Percentiles rank a stretch among this genome's conserved stretches.
These are phyloP conservation scores for Drosophila malerkotliana DNA, from an alignment of 1,140 invertebrate species.

Conservation along the genomic window DNA sequence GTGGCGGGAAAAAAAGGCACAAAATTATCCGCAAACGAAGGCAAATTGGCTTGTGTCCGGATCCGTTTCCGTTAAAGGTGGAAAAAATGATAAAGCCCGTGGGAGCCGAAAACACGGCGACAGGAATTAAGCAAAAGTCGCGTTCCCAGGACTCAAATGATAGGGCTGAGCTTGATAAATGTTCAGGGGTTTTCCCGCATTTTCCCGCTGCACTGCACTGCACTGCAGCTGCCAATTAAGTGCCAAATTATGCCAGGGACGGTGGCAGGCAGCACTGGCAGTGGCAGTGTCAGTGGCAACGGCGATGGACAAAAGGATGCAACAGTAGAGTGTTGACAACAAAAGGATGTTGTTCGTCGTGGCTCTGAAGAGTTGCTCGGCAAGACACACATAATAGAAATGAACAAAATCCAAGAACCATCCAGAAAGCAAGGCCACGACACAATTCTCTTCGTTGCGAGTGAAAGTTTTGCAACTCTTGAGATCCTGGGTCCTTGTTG, in stretches of 20 bases:
- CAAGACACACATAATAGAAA: not conserved
- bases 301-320: conserved; percentile 27
- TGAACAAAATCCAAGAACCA: conserved; percentile 20
- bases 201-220: conserved; percentile 5
- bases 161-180: conserved; percentile 67
- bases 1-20: not conserved
- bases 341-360: conserved; percentile 22
- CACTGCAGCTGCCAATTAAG: conserved; percentile 73
- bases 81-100: conserved; percentile 13
- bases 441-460: conserved; percentile 58
- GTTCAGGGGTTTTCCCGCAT: conserved; percentile 10
- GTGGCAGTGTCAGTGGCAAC: conserved; percentile 17
- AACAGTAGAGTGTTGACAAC: conserved; percentile 30
- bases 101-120: not conserved
- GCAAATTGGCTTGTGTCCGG: conserved; percentile 35
- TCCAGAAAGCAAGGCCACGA: conserved; percentile 59
- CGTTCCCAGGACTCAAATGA: conserved; percentile 20
- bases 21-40: conserved; percentile 24
- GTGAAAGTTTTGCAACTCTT: conserved; percentile 53
- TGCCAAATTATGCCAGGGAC: conserved; percentile 71
- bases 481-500: conserved; percentile 16
- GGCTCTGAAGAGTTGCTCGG: conserved; percentile 26
- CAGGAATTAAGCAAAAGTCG: conserved; percentile 20
- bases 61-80: conserved; percentile 7
- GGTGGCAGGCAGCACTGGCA: conserved; percentile 5